A percentile compares a stretch with the other conserved stretches of the same genome.
Conservation (phyloP, 2,113 vertebrate species). For the Rhipidura dahli region DNA sequence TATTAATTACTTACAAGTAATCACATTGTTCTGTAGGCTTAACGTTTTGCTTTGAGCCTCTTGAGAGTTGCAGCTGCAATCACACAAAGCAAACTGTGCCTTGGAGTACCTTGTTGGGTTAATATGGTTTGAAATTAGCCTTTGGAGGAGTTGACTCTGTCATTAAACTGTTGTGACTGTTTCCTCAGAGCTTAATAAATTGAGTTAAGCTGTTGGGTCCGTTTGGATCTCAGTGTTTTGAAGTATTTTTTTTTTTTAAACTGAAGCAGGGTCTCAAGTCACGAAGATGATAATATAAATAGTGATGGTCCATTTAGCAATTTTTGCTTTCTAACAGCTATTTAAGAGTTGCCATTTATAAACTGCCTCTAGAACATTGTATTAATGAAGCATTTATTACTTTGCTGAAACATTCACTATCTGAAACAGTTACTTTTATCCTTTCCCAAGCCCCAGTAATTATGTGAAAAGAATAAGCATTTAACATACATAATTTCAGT, state of each 20-base stretch:
- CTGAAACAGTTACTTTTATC: not conserved
- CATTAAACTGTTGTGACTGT: conserved; percentile 17
- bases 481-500: not conserved
- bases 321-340: not conserved
- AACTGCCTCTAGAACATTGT: not conserved
- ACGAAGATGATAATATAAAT: not conserved
- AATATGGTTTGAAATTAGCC: conserved; percentile 16
- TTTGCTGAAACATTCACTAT: not conserved
- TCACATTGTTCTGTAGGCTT: conserved; percentile 14
- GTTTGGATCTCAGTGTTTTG: not conserved
- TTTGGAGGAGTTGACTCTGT: not conserved
- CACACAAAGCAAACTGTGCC: not conserved
- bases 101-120: conserved; percentile 28
- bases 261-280: not conserved
- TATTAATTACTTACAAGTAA: conserved; percentile 21
- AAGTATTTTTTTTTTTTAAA: not conserved
- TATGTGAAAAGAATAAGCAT: not conserved
- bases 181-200: not conserved
- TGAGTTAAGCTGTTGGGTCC: not conserved
- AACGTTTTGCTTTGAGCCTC: not conserved
- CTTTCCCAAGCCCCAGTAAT: not conserved
- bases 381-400: not conserved
- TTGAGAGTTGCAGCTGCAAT: not conserved
- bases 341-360: not conserved
- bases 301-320: not conserved